Base-by-base conservation (phyloP, 2,797 vertebrate genomes). In the Chanos chanos region DNA sequence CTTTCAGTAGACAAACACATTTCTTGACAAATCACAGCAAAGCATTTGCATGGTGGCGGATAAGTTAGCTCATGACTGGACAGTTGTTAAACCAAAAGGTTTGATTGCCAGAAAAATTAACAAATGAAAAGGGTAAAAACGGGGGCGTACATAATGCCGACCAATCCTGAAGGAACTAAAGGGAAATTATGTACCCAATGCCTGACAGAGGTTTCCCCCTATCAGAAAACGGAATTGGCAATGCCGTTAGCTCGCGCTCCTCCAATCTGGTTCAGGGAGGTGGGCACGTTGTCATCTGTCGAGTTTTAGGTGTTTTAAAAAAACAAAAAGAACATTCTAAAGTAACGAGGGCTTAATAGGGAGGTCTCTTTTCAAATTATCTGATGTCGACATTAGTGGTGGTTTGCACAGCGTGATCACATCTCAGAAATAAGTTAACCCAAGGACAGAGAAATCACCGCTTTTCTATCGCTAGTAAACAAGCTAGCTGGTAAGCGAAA, bases 231-330 rank as follows among this genome's bases (percentile, higher is more conserved):
- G 15, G 44, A 13, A 40, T 13, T 24, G 50, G 34, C 44, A 28
- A 55, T 37, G 74, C 76, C 74, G 74, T 78, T 68, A 75, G 49
- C 41, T 48, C 44, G 63, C 18, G 25, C 33, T 53, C 68, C 66
- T 73, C 76, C 72, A 78, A 77, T 77, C 64, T 34, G 68, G 55
- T 54, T 68, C 43, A 52, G 44, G 76, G 59, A 77, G 78, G 76
- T 56, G 72, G 74, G 72, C 15, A 52, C 64, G 48, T 67, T 71
- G 51, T 64, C 68, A 75, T 75, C 69, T 67, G 71, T 76, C 80
- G 76, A 78, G 67, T 80, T 78, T 77, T 71, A 48, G 58, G 56
- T 76, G 70, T 71, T 76, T 76, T 45, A 48, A 60, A 53, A 53
- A 58, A 48, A 58, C 44, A 49, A 64, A 61, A 68, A 51, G 58